Evolutionary conservation across 2,113 vertebrate species (phyloP).

Genomic region (Percina caprodes): DNA sequence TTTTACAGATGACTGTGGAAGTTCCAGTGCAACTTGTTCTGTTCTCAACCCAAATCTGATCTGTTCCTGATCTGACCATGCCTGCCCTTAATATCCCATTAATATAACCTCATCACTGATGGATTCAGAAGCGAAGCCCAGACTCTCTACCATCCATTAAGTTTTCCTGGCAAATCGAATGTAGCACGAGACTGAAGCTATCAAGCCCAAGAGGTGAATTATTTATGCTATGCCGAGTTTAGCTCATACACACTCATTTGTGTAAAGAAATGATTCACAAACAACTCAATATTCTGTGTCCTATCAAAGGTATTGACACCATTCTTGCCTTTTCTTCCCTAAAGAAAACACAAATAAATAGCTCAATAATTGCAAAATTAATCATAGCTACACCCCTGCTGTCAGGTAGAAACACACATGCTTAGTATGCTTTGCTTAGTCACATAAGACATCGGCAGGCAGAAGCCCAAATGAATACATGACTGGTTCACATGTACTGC

Average conservation of each 20-base stretch:
- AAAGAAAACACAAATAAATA: conserved; percentile 21
- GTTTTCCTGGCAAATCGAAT: conserved; percentile 25
- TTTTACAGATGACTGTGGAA: conserved; percentile 17
- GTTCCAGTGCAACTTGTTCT: conserved; percentile 22
- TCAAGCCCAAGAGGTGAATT: conserved; percentile 29
- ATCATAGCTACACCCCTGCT: conserved; percentile 25
- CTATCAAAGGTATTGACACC: background rate
- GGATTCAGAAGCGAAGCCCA: conserved; percentile 29
- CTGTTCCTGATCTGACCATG: conserved; percentile 16
- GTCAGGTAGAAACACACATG: conserved; percentile 3
- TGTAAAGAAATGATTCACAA: conserved; percentile 1
- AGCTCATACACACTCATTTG: conserved; percentile 8
- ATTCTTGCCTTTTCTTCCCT: background rate
- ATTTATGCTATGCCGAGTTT: conserved; percentile 36
- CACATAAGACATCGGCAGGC: background rate
- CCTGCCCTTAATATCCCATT: conserved; percentile 46
- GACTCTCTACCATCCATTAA: conserved; percentile 36
- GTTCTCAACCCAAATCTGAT: conserved; percentile 48
- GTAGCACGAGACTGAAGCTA: conserved; percentile 36
- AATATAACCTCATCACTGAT: conserved; percentile 30
- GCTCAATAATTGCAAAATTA: conserved; percentile 37
- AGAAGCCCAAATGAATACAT: background rate
- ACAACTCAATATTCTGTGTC: background rate
- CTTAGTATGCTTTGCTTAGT: background rate
- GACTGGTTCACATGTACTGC: background rate